Evolutionary conservation across 2,888 invertebrate genomes (phyloP).

Genomic region (Heliothis peltigera): DNA sequence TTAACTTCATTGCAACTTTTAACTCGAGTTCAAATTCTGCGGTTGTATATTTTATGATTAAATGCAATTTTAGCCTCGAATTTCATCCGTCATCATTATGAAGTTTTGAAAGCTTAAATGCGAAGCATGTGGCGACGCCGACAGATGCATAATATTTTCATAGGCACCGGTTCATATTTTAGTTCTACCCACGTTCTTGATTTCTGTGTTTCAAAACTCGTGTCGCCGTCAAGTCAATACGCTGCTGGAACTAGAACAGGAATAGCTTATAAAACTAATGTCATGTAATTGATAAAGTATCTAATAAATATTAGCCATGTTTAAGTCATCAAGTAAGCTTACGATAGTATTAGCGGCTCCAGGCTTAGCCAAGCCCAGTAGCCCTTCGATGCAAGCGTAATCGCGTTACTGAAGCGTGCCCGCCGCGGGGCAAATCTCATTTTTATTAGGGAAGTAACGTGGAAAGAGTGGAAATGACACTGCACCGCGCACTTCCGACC

Average conservation of each 20-base stretch:
- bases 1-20: neutral
- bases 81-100: slow-evolving; percentile 30
- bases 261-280: neutral
- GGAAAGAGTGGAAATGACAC: slow-evolving; percentile 88
- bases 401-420: slow-evolving; percentile 64
- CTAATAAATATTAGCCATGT: neutral
- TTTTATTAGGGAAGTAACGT: slow-evolving; percentile 87
- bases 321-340: slow-evolving; percentile 10
- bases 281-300: neutral
- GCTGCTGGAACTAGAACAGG: neutral
- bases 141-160: slow-evolving; percentile 57
- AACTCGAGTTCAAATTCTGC: neutral
- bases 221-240: slow-evolving; percentile 7
- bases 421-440: slow-evolving; percentile 80
- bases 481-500: slow-evolving; percentile 88
- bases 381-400: slow-evolving; percentile 68
- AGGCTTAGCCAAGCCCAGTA: slow-evolving; percentile 40
- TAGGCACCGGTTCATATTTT: slow-evolving; percentile 55
- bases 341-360: slow-evolving; percentile 29
- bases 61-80: neutral
- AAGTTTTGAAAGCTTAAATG: slow-evolving; percentile 37
- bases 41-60: neutral
- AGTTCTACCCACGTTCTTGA: slow-evolving; percentile 26
- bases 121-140: slow-evolving; percentile 27
- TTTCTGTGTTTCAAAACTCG: slow-evolving; percentile 14